Conservation (phyloP, 2,888 invertebrate species). For the Rhimphoctona megacephalus region DNA sequence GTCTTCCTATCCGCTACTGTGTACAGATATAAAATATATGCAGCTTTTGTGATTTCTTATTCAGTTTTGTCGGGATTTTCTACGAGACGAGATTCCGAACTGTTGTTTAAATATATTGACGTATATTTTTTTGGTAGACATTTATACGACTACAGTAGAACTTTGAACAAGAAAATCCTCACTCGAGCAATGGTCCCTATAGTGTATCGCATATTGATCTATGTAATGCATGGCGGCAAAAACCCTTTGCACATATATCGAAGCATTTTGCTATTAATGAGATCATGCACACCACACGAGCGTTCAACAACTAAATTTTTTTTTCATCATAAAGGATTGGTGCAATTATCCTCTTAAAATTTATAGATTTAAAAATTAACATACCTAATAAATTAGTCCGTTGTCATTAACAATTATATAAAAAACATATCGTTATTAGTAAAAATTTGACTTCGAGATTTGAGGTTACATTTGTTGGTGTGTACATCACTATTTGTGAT, state of each 20-base stretch:
- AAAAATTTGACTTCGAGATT: too few species aligned
- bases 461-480: too few species aligned
- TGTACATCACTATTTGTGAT: too few species aligned
- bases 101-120: neutral
- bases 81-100: neutral
- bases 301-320: too few species aligned
- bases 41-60: neutral
- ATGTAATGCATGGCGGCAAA: neutral
- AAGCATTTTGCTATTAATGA: neutral
- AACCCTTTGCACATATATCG: neutral
- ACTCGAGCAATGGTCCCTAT: neutral
- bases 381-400: too few species aligned
- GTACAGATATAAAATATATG: neutral
- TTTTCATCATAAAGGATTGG: too few species aligned
- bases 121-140: neutral
- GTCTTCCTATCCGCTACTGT: neutral
- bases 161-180: neutral
- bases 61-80: neutral
- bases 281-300: too few species aligned
- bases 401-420: too few species aligned
- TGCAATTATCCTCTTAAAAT: too few species aligned
- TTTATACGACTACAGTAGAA: neutral
- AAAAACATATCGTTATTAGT: too few species aligned
- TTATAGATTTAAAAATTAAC: too few species aligned
- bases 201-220: neutral